Conservation (phyloP, 2,797 vertebrate genomes). For the Astyanax mexicanus region DNA sequence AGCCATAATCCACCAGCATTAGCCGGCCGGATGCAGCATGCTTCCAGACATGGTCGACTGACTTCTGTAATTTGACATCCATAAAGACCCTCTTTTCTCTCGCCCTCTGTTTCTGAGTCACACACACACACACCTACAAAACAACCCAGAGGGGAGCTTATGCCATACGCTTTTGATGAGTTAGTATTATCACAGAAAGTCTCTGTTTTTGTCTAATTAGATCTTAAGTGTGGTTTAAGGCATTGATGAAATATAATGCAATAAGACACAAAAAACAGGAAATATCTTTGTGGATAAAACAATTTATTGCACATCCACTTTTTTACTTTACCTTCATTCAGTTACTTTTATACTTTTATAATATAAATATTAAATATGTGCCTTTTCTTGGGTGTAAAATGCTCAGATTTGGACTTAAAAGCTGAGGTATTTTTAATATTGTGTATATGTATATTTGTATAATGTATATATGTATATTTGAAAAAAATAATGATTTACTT, state of each 20-base stretch:
- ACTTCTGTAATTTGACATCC: conserved; percentile 62
- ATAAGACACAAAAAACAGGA: neutral
- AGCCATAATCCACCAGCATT: conserved; percentile 44
- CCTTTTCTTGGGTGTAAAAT: too few species aligned
- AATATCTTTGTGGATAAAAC: neutral
- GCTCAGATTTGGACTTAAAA: too few species aligned
- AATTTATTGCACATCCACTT: too few species aligned
- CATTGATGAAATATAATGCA: conserved; percentile 7
- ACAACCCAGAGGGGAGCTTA: neutral
- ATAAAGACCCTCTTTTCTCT: conserved; percentile 64
- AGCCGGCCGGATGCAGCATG: conserved; percentile 54
- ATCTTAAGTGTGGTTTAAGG: neutral
- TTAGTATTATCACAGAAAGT: neutral
- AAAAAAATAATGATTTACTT: too few species aligned
- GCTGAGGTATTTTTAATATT: too few species aligned
- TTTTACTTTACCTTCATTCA: too few species aligned
- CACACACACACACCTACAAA: too few species aligned
- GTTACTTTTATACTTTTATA: too few species aligned
- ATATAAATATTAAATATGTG: too few species aligned
- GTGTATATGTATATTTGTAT: too few species aligned
- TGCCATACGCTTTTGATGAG: neutral
- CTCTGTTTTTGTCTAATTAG: neutral
- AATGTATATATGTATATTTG: too few species aligned
- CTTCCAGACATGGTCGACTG: conserved; percentile 65
- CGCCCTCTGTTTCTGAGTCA: neutral